Percentiles rank a stretch among this genome's conserved stretches.
phyloP scores from a whole-genome alignment of 2,888 invertebrate species.

The Criorhina ranunculi region DNA sequence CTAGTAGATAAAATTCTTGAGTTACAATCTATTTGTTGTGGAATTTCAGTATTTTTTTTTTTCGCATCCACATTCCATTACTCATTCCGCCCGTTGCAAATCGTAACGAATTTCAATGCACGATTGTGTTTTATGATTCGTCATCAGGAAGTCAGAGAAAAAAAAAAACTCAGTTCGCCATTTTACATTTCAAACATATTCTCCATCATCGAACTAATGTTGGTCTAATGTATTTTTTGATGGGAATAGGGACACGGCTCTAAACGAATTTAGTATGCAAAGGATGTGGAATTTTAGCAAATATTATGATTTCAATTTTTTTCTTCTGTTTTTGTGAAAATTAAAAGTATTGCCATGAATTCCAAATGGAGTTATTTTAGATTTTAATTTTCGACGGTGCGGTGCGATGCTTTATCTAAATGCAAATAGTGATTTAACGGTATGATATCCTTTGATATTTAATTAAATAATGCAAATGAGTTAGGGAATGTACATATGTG shows the following conservation, averaged over 20 bases:
- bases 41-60: slow-evolving; percentile 46
- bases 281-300: slow-evolving; percentile 26
- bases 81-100: slow-evolving; percentile 38
- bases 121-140: neutral
- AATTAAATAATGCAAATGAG: slow-evolving; percentile 53
- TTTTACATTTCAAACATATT: slow-evolving; percentile 20
- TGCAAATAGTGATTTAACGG: slow-evolving; percentile 41
- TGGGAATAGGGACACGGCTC: too few relatives aligned
- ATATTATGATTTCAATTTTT: slow-evolving; percentile 5
- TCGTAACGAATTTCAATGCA: slow-evolving; percentile 1
- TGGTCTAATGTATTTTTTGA: too few relatives aligned
- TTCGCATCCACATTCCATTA: slow-evolving; percentile 55
- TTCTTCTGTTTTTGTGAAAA: slow-evolving; percentile 24
- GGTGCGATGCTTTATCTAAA: slow-evolving; percentile 29
- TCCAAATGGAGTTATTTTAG: slow-evolving; percentile 39
- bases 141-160: too few relatives aligned
- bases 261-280: slow-evolving; percentile 35
- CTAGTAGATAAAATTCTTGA: slow-evolving; percentile 53
- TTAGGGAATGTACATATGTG: neutral
- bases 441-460: slow-evolving; percentile 26
- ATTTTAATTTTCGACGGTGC: neutral
- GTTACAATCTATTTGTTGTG: slow-evolving; percentile 44
- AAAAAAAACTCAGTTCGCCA: slow-evolving; percentile 8
- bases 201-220: neutral
- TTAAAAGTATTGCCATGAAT: slow-evolving; percentile 51